These are phyloP conservation scores for Theretra japonica DNA, from an alignment of 2,888 invertebrate genomes.

Conservation along the genomic window DNA sequence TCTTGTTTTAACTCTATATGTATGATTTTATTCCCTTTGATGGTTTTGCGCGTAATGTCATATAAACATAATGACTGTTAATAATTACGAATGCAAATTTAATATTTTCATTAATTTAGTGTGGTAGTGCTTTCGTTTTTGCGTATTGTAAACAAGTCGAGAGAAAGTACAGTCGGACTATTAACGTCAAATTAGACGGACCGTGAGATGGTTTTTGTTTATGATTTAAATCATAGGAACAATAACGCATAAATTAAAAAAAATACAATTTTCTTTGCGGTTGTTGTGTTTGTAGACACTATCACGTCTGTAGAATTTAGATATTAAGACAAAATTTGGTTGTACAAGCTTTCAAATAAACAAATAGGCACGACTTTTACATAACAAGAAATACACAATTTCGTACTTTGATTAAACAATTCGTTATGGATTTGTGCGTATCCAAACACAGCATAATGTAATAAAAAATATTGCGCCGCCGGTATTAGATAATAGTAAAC, in stretches of 20 bases:
- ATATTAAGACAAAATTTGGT: not conserved
- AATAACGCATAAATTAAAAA: not conserved
- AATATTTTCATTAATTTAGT: not conserved
- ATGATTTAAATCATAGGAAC: not conserved
- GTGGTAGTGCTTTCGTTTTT: constrained; percentile 16
- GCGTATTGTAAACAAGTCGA: constrained; percentile 12
- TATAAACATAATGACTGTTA: not conserved
- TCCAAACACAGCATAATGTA: not conserved
- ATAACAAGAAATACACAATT: not conserved
- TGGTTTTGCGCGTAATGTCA: not conserved
- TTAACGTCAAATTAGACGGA: not conserved
- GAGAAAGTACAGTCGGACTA: not conserved
- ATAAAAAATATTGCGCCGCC: not conserved
- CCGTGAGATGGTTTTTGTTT: not conserved
- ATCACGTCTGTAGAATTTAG: no score
- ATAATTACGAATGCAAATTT: constrained; percentile 11
- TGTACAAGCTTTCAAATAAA: not conserved
- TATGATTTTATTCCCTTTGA: constrained; percentile 11
- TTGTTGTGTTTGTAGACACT: not conserved
- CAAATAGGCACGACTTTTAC: not conserved
- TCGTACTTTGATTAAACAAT: constrained; percentile 14
- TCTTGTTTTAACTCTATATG: constrained; percentile 39
- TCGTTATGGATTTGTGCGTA: constrained; percentile 7
- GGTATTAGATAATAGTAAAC: not conserved
- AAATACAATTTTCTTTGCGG: not conserved